A percentile compares a stretch with the other conserved stretches of the same genome.
Evolutionary conservation across 2,888 invertebrate species (phyloP).

Genomic region (Spodoptera exigua): DNA sequence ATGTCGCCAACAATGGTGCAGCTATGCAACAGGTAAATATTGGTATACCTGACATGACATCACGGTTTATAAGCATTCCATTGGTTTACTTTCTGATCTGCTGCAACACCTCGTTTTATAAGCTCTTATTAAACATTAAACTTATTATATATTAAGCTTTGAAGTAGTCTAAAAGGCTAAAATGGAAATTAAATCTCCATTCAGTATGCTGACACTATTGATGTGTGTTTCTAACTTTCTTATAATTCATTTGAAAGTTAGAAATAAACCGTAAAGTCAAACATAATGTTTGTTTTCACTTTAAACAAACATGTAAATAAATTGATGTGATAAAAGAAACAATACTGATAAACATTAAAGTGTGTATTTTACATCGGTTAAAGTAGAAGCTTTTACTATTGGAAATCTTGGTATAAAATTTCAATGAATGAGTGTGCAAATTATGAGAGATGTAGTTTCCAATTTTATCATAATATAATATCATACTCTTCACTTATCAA

Average conservation of each 20-base stretch:
- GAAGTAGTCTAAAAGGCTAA: too few species aligned
- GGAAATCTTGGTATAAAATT: constrained; percentile 10
- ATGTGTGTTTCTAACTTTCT: too few species aligned
- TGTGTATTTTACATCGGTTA: constrained; percentile 17
- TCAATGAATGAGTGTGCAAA: constrained; percentile 5
- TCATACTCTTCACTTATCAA: constrained; percentile 1
- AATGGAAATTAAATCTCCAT: too few species aligned
- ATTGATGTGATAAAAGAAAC: constrained; percentile 1
- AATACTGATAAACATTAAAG: constrained; percentile 2
- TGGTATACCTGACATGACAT: too few species aligned
- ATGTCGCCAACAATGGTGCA: constrained; percentile 88
- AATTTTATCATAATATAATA: constrained; percentile 22
- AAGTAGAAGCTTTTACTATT: constrained; percentile 30
- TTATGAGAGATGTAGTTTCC: constrained; percentile 22
- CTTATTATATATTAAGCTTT: too few species aligned
- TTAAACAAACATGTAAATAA: constrained; percentile 2
- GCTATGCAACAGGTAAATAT: constrained; percentile 87
- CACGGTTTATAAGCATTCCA: too few species aligned
- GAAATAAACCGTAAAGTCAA: neutral
- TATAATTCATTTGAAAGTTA: constrained; percentile 3
- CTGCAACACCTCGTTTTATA: too few species aligned
- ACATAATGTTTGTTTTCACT: constrained; percentile 8
- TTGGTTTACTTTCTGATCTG: too few species aligned
- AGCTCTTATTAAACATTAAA: too few species aligned
- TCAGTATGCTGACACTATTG: too few species aligned